phyloP scores from a whole-genome alignment of 2,797 vertebrate species.

The Trachurus trachurus region DNA sequence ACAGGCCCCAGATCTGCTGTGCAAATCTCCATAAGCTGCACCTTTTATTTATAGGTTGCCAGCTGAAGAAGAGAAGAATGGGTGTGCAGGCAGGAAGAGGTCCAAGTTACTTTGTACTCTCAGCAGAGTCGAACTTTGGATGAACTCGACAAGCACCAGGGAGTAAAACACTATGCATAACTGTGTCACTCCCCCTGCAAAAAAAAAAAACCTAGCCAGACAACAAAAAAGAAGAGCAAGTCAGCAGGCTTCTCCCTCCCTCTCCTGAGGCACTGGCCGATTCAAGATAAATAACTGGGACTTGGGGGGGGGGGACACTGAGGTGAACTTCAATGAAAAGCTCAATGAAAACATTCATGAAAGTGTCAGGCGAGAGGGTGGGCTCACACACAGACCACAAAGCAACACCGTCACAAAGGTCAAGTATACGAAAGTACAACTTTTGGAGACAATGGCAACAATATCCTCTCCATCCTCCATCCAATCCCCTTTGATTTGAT shows the following conservation, averaged over 20 bases:
- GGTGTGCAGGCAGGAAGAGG: slow-evolving; percentile 92
- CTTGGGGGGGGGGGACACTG: slow-evolving; percentile 43
- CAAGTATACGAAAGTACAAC: slow-evolving; percentile 71
- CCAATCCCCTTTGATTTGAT: slow-evolving; percentile 72
- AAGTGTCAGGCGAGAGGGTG: slow-evolving; percentile 64
- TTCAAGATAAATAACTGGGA: slow-evolving; percentile 82
- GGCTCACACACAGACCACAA: slow-evolving; percentile 22
- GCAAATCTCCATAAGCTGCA: slow-evolving; percentile 45
- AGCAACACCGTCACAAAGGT: slow-evolving; percentile 77
- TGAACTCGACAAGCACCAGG: slow-evolving; percentile 89
- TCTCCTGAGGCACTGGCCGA: slow-evolving; percentile 81
- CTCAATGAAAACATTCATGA: slow-evolving; percentile 80
- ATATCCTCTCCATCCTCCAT: slow-evolving; percentile 66
- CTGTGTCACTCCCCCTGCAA: slow-evolving; percentile 71
- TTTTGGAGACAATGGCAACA: slow-evolving; percentile 61
- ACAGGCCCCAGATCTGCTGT: slow-evolving; percentile 41
- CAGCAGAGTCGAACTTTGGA: slow-evolving; percentile 94
- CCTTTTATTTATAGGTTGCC: slow-evolving; percentile 66
- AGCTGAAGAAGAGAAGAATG: slow-evolving; percentile 62
- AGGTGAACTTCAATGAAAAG: slow-evolving; percentile 82
- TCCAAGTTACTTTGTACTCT: slow-evolving; percentile 91
- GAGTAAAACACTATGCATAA: slow-evolving; percentile 85
- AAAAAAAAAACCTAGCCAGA: slow-evolving; percentile 65
- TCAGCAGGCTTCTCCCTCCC: slow-evolving; percentile 80
- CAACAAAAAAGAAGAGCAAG: slow-evolving; percentile 76